Evolutionary conservation across 2,113 vertebrate genomes (phyloP), one percentile per base, ranked within the genome.

Genomic region (Camelus bactrianus): DNA sequence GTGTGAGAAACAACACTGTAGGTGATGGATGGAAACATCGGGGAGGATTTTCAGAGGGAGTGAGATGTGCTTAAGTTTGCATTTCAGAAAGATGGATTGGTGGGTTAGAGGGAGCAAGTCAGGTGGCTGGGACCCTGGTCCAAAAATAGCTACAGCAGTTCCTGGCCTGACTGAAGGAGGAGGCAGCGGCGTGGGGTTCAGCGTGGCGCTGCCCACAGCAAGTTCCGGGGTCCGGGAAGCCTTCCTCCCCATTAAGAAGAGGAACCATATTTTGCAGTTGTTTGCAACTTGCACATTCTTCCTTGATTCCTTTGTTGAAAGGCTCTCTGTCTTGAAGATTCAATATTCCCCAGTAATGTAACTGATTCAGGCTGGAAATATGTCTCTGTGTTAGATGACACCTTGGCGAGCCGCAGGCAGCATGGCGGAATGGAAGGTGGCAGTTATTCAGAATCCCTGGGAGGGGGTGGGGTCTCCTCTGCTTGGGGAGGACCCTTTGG

Each of bases 161-260:
- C 46, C 0, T 12, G 75, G 50, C 64, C 50, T 28, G 13, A 11
- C 4, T 8, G 30, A 62, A 38, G 15, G 26, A 89, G 62, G 19
- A 24, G n/a, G 10, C 38, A 48, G 70, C 5, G 30, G 10, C 48
- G 6, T 6, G 56, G 38, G 32, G 70, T 13, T 94, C 42, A 3
- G 48, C 30, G 1, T 14, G 32, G 30, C 2, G 1, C 17, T 48
- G 9, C 38, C 58, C 65, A 2, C 0, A 0, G 24, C 58, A 9
- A 32, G 56, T 42, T 42, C 3, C 6, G 2, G 0, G 8, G 7
- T 58, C 42, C 50, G 58, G 58, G 28, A 77, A 83, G 8, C 6
- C 19, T 73, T 60, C 30, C 52, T 72, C 1, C 0, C 8, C 13
- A 32, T 4, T 3, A 15, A 85, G 54, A 54, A 35, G 5, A 42